A percentile compares a stretch with the other conserved stretches of the same genome.
Conservation (phyloP, 2,113 vertebrate genomes). For the Atlantisia rogersi region DNA sequence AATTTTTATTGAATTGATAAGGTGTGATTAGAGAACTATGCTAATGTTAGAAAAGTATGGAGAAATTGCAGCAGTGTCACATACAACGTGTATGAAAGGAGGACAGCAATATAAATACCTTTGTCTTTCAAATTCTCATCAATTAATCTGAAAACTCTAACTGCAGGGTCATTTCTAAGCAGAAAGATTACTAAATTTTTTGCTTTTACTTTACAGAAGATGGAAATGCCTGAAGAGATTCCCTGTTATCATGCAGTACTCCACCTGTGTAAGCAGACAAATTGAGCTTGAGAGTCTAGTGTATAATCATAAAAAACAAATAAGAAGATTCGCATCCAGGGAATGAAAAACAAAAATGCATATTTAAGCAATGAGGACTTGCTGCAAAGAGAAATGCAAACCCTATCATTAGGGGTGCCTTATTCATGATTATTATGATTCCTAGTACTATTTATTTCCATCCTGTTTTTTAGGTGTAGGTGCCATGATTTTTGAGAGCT, state of each 20-base stretch:
- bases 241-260: not conserved
- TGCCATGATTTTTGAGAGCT: not conserved
- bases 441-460: not conserved
- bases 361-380: not conserved
- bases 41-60: not conserved
- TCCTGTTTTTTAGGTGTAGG: not conserved
- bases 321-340: not conserved
- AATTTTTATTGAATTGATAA: not conserved
- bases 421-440: not conserved
- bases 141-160: not conserved
- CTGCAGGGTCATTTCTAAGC: not conserved
- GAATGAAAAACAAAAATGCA: not conserved
- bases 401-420: rapidly evolving
- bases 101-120: not conserved
- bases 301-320: not conserved
- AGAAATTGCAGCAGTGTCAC: not conserved
- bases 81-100: not conserved
- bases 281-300: not conserved
- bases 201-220: not conserved
- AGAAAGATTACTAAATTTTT: not conserved
- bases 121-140: not conserved
- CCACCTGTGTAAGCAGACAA: not conserved
- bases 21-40: not conserved
- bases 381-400: not conserved
- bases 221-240: not conserved